phyloP scores from a whole-genome alignment of 2,797 vertebrate species.

The Chelon labrosus region DNA sequence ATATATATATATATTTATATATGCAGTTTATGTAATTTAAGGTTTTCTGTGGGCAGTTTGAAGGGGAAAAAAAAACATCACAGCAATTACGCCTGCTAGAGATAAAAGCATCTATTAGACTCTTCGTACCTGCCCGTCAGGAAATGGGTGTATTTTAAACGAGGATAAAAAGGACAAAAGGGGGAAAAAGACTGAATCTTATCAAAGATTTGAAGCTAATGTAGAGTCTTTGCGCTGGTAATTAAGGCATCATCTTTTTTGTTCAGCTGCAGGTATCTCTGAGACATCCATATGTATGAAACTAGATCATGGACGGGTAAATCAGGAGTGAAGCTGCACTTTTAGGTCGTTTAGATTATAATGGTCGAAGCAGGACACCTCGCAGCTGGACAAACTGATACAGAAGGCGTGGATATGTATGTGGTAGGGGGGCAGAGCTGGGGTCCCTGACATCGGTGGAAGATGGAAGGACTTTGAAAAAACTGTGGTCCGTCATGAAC shows the following conservation, averaged over 20 bases:
- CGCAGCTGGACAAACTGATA: too few species aligned
- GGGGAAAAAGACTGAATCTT: neutral
- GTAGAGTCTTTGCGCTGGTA: neutral
- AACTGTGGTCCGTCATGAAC: too few species aligned
- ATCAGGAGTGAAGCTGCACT: too few species aligned
- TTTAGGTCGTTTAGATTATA: too few species aligned
- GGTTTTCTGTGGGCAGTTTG: constrained; percentile 4
- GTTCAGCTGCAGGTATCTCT: neutral
- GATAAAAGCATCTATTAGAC: constrained; percentile 18
- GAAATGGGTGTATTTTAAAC: constrained; percentile 12
- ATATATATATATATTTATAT: neutral
- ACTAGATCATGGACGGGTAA: neutral
- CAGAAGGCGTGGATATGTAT: too few species aligned
- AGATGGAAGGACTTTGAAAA: too few species aligned
- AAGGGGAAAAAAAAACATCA: neutral
- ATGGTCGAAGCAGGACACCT: too few species aligned
- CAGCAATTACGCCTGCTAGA: constrained; percentile 6
- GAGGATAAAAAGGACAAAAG: neutral
- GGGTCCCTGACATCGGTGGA: too few species aligned
- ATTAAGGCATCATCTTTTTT: constrained; percentile 4
- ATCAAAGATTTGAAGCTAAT: neutral
- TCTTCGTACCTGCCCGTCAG: neutral
- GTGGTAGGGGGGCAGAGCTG: too few species aligned
- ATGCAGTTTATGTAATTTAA: neutral
- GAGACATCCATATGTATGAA: neutral